These are phyloP conservation scores for Gerris lacustris DNA, from an alignment of 2,888 invertebrate species.

Conservation along the genomic window DNA sequence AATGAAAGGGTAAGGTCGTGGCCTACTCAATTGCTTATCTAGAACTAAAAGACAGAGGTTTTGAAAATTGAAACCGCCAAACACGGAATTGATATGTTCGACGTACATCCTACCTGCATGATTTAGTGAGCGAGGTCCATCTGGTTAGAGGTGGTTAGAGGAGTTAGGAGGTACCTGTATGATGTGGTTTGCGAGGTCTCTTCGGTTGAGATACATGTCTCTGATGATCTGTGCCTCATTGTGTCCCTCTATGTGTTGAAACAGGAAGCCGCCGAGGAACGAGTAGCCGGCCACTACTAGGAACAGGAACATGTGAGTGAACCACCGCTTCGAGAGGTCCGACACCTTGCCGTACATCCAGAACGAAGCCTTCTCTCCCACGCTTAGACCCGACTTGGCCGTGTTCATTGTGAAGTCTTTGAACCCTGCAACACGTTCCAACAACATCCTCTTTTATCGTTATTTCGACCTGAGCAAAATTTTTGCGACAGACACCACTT, in stretches of 20 bases:
- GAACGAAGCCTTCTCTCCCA: slow-evolving; percentile 69
- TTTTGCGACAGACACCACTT: no score
- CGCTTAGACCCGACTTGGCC: slow-evolving; percentile 65
- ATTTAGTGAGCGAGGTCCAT: no score
- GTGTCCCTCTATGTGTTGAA: slow-evolving; percentile 57
- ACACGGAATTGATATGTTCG: no score
- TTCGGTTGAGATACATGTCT: slow-evolving; percentile 22
- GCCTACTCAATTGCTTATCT: no score
- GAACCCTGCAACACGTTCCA: slow-evolving; percentile 38
- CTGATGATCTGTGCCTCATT: slow-evolving; percentile 35
- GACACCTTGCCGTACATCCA: slow-evolving; percentile 68
- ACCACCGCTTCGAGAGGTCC: slow-evolving; percentile 68
- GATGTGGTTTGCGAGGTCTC: slow-evolving; percentile 14
- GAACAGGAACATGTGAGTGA: slow-evolving; percentile 76
- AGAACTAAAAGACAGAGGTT: no score
- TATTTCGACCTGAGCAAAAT: no score
- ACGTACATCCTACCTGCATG: no score
- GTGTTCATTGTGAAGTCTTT: slow-evolving; percentile 60
- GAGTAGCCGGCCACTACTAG: slow-evolving; percentile 66
- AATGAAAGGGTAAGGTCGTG: no score
- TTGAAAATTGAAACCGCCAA: no score
- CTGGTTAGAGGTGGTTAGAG: no score
- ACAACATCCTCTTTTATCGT: no score
- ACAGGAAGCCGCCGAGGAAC: slow-evolving; percentile 66
- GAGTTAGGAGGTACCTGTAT: background rate